Evolutionary conservation across 2,797 vertebrate species (phyloP).

Genomic region (Pseudomugil gertrudae): DNA sequence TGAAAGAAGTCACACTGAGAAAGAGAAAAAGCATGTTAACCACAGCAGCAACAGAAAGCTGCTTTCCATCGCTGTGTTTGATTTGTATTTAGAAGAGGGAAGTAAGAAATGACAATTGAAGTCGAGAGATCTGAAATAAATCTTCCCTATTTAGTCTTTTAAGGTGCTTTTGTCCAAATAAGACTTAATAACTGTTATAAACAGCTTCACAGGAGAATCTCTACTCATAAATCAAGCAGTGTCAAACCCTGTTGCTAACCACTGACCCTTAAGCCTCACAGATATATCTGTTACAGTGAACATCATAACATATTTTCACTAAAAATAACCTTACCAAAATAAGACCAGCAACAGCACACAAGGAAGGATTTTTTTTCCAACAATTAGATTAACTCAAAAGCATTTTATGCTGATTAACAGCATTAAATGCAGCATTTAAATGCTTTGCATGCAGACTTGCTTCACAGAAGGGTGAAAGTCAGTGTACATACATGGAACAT

Average conservation of each 20-base stretch:
- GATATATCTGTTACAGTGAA: neutral
- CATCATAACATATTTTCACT: too few relatives aligned
- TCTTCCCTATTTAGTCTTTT: too few relatives aligned
- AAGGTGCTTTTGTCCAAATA: too few relatives aligned
- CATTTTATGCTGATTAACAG: constrained; percentile 7
- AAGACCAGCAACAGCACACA: neutral
- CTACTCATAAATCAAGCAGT: neutral
- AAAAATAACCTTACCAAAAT: neutral
- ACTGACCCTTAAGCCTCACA: neutral
- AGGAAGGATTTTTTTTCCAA: neutral
- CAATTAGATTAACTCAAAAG: constrained; percentile 3
- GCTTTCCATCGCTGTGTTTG: too few relatives aligned
- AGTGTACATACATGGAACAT: neutral
- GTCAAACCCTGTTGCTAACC: neutral
- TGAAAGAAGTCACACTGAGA: too few relatives aligned
- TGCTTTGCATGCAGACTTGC: neutral
- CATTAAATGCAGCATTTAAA: neutral
- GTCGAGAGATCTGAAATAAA: too few relatives aligned
- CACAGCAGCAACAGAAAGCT: too few relatives aligned
- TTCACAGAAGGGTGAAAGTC: neutral
- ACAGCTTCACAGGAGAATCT: neutral
- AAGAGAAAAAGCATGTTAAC: too few relatives aligned
- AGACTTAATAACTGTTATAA: neutral
- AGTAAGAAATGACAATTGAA: too few relatives aligned
- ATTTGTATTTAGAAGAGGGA: too few relatives aligned